Conservation (phyloP, 2,888 invertebrate genomes). For the Lasioglossum villosulum region DNA sequence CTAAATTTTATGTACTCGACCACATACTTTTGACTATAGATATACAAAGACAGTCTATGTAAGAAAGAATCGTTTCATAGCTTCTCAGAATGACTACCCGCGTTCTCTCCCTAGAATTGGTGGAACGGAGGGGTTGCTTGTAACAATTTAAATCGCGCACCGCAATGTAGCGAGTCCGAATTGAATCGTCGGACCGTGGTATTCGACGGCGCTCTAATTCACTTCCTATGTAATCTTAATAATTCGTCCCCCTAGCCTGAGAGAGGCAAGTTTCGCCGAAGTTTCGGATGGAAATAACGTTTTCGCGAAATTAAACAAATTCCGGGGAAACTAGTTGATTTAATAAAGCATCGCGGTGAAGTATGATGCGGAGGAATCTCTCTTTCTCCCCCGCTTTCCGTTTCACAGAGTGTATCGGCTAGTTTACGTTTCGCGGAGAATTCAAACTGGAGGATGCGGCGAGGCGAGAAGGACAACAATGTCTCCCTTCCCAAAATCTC, state of each 20-base stretch:
- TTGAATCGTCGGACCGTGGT: neutral
- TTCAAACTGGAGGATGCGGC: neutral
- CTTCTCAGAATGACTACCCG: neutral
- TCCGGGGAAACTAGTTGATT: slow-evolving; percentile 35
- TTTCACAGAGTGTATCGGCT: slow-evolving; percentile 35
- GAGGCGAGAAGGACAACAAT: slow-evolving; percentile 36
- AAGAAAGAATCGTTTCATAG: neutral
- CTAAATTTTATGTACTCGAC: no score
- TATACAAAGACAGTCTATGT: neutral
- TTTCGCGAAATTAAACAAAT: slow-evolving; percentile 48
- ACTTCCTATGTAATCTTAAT: slow-evolving; percentile 18
- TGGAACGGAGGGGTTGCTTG: neutral
- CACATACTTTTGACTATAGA: no score
- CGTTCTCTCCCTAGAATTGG: neutral
- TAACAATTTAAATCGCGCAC: slow-evolving; percentile 1
- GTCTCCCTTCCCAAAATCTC: slow-evolving; percentile 1
- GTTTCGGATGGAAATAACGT: slow-evolving; percentile 22
- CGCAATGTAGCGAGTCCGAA: neutral
- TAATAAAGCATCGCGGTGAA: slow-evolving; percentile 43
- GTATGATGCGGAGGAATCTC: slow-evolving; percentile 21
- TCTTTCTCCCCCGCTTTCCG: slow-evolving; percentile 6
- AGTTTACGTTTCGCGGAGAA: slow-evolving; percentile 42
- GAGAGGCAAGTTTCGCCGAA: neutral
- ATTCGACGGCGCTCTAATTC: slow-evolving; percentile 18
- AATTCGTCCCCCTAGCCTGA: slow-evolving; percentile 9